A percentile compares a stretch with the other conserved stretches of the same genome.
Evolutionary conservation across 2,113 vertebrate species (phyloP).

Genomic region (Pterocles burchelli): DNA sequence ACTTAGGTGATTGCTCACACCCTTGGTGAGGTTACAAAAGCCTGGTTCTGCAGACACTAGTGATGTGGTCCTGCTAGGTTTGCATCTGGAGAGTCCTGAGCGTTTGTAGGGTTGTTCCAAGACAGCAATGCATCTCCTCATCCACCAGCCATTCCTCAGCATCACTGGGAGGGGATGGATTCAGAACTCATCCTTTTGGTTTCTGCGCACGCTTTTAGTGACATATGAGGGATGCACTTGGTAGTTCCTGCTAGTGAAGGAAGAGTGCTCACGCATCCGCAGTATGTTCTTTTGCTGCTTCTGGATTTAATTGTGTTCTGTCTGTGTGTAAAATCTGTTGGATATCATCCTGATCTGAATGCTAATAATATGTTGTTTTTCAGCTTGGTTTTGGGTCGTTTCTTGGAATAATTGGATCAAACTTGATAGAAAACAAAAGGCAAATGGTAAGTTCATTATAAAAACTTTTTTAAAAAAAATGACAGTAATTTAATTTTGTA

Average conservation of each 20-base stretch:
- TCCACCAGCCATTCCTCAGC: slow-evolving; percentile 39
- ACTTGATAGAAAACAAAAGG: slow-evolving; percentile 97
- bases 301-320: not conserved
- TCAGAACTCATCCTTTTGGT: slow-evolving; percentile 44
- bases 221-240: not conserved
- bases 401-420: slow-evolving; percentile 97
- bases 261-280: not conserved
- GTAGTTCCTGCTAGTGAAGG: not conserved
- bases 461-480: not conserved
- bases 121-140: not conserved
- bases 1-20: slow-evolving; percentile 1
- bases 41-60: slow-evolving; percentile 11
- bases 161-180: not conserved
- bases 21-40: not conserved
- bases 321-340: not conserved
- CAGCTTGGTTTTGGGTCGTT: slow-evolving; percentile 98
- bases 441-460: slow-evolving; percentile 91
- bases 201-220: not conserved
- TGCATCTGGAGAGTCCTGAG: not conserved
- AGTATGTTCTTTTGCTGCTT: slow-evolving; percentile 38
- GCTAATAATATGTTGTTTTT: slow-evolving; percentile 66
- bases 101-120: not conserved
- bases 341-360: not conserved
- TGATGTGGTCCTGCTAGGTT: not conserved
- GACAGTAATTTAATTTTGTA: not conserved